Evolutionary conservation across 1,140 invertebrate species (phyloP), one percentile per base, ranked within the genome.

Genomic region (Zaprionus gabonicus): DNA sequence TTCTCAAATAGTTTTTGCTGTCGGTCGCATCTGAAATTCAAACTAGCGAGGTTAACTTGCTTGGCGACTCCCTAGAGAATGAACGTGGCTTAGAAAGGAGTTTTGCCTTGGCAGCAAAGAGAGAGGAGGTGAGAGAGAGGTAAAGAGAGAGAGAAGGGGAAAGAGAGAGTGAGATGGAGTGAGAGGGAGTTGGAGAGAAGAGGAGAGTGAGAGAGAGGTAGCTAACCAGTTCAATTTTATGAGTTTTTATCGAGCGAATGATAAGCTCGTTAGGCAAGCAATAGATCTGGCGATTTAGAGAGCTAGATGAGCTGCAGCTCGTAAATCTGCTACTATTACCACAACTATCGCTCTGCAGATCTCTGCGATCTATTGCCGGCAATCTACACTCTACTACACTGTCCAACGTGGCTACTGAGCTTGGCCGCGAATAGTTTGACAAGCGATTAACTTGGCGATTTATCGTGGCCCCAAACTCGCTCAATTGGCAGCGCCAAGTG

Each of bases 381-480:
- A 10, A 34, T 46, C 41, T 38, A 5, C 9, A 12, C 10, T 9
- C 13, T 46, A 10, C 13, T 46, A 46, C n/a, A 46, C 41, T 46
- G 41, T 46, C n/a, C 41, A 17, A 17, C 41, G 41, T 46, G 41
- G 41, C 41, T 46, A 46, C 41, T 46, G 69, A 88, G 85, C 84
- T 90, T 81, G 85, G 71, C 79, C 86, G 85, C 85, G 79, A 85
- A 81, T 80, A 80, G 76, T 90, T 90, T 90, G 85, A 90, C 85
- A 90, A 91, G 86, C 85, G 85, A 90, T 90, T 90, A 90, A 90
- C 86, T 90, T 88, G 80, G 85, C 78, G 84, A 88, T 88, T 88
- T 88, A 88, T 88, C 76, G 81, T 72, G 10, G 51, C 34, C 51
- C 60, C 51, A 57, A 73, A 60, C 38, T 44, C 53, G n/a, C 41